phyloP scores from a whole-genome alignment of 2,113 vertebrate genomes.

The Gobio gobio region DNA sequence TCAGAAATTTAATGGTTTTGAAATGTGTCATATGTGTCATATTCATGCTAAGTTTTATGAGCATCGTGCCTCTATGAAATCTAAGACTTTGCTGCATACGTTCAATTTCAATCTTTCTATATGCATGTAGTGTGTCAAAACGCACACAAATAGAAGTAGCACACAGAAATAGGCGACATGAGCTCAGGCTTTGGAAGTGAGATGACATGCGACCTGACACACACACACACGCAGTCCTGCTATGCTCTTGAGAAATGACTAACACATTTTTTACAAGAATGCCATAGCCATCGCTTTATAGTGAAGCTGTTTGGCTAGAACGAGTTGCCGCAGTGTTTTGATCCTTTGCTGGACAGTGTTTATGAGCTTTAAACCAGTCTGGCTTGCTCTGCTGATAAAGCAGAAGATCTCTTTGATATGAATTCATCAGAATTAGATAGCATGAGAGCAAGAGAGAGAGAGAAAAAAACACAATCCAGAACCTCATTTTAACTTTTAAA shows the following conservation, averaged over 20 bases:
- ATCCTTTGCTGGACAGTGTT: slow-evolving; percentile 61
- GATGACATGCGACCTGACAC: slow-evolving; percentile 30
- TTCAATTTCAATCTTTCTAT: not conserved
- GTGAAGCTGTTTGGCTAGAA: not conserved
- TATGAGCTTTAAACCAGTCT: slow-evolving; percentile 60
- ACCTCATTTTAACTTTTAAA: not conserved
- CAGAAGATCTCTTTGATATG: not conserved
- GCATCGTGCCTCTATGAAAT: not conserved
- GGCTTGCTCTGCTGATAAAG: slow-evolving; percentile 58
- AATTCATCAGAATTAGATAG: not conserved
- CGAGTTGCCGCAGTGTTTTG: slow-evolving; percentile 19
- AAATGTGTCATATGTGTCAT: not conserved
- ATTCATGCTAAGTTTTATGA: not conserved
- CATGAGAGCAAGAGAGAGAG: too few species aligned
- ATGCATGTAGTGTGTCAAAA: not conserved
- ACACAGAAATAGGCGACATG: not conserved
- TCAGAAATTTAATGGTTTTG: not conserved
- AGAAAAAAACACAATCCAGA: too few species aligned
- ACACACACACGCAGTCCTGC: slow-evolving; percentile 45
- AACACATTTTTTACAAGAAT: slow-evolving; percentile 52
- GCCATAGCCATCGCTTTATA: slow-evolving; percentile 41
- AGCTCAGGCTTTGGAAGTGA: not conserved
- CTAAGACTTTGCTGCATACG: not conserved
- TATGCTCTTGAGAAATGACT: slow-evolving; percentile 48
- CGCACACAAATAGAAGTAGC: not conserved